A percentile compares a stretch with the other conserved stretches of the same genome.
Evolutionary conservation across 2,888 invertebrate species (phyloP).

Genomic region (Steinernema carpocapsae): DNA sequence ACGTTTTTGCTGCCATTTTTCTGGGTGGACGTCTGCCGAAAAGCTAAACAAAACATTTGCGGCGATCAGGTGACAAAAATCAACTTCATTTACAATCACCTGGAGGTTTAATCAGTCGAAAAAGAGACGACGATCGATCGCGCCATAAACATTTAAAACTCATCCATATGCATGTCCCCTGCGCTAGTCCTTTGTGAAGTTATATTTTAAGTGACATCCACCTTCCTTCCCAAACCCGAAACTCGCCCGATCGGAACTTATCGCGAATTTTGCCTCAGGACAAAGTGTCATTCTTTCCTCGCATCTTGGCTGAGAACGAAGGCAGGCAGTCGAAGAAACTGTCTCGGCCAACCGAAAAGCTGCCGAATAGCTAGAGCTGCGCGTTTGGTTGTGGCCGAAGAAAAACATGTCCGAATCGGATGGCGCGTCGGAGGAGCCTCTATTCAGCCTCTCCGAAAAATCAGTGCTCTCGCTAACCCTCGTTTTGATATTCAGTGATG

Average conservation of each 20-base stretch:
- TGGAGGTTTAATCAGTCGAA: slow-evolving; percentile 19
- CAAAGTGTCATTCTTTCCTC: not conserved
- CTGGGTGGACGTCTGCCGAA: not conserved
- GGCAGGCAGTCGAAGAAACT: not conserved
- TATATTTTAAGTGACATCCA: not conserved
- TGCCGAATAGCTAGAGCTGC: not conserved
- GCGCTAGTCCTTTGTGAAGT: slow-evolving; percentile 2
- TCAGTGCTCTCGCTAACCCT: too few species aligned
- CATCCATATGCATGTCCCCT: slow-evolving; percentile 1
- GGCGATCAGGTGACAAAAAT: not conserved
- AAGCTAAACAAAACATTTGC: not conserved
- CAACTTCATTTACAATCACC: slow-evolving; percentile 10
- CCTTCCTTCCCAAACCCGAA: not conserved
- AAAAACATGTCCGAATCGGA: not conserved
- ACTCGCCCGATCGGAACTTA: not conserved
- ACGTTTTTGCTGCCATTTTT: too few species aligned
- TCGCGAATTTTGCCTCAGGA: slow-evolving; percentile 10
- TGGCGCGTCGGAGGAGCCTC: not conserved
- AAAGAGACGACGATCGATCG: slow-evolving; percentile 7
- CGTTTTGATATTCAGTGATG: too few species aligned
- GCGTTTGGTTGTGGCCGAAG: not conserved
- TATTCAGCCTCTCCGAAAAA: not conserved
- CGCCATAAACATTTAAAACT: not conserved
- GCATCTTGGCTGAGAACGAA: not conserved
- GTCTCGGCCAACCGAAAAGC: not conserved